These are phyloP conservation scores for Heliconius ethilla DNA, from an alignment of 2,888 invertebrate genomes.

Conservation along the genomic window DNA sequence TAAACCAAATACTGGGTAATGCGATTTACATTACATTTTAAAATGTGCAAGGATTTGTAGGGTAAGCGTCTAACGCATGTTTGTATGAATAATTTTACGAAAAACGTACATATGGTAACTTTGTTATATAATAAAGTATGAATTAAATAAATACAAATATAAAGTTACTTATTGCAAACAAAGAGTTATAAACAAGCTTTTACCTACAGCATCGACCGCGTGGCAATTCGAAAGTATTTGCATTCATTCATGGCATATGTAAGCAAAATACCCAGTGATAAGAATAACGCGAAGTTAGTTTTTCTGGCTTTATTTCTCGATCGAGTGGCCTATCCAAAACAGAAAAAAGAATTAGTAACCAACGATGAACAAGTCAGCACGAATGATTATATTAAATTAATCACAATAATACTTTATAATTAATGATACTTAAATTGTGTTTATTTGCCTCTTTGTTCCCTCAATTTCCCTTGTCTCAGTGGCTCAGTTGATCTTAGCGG, in stretches of 20 bases:
- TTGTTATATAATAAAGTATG: no score
- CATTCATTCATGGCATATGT: no score
- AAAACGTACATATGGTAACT: no score
- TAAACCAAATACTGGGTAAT: neutral
- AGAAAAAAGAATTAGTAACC: no score
- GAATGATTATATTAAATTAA: neutral
- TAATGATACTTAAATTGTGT: conserved; percentile 25
- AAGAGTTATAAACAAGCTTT: no score
- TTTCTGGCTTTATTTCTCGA: no score
- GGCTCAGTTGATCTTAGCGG: conserved; percentile 38
- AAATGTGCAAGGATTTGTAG: neutral
- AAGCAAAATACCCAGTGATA: no score
- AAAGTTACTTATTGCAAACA: neutral
- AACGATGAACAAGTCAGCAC: neutral
- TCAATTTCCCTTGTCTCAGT: conserved; percentile 33
- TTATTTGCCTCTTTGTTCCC: conserved; percentile 23
- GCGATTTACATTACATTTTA: conserved; percentile 16
- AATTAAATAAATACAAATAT: no score
- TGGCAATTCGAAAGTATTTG: no score
- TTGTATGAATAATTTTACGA: neutral
- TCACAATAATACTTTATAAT: conserved; percentile 12
- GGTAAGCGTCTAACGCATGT: neutral
- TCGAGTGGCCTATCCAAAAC: no score
- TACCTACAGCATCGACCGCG: no score
- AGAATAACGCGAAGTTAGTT: no score